Evolutionary conservation across 2,113 vertebrate genomes (phyloP), one percentile per base, ranked within the genome.

Genomic region (Solea solea): DNA sequence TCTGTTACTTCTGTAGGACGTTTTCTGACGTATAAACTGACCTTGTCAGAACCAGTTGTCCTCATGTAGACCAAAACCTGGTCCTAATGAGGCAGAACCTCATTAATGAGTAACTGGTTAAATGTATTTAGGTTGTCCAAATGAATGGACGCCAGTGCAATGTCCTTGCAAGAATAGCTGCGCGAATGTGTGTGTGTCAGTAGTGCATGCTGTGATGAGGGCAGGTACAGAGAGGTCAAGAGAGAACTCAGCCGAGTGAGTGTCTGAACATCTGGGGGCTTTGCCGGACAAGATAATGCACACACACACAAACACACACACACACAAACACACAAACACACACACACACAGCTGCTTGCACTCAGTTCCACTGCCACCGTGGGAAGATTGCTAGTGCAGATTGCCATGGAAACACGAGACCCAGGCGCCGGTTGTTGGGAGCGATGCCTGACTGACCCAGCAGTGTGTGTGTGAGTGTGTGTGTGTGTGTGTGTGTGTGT

Each of bases 211-310:
- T n/a, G 67, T 54, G 68, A 68, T 46, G 60, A 87, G 65, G 64
- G 68, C 68, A 61, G 58, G 63, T 41, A 67, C 53, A 34, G 56
- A 55, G 55, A 54, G 90, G 90, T 93, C 90, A 94, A 93, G 91
- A 88, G 90, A 48, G 60, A 70, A 86, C 76, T 90, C 86, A 86
- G 61, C 42, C 67, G 72, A 87, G 70, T 84, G 92, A 93, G 90
- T 90, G 91, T 93, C 84, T 76, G 85, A 92, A 91, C 90, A 90
- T 90, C 88, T 88, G 82, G 77, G 69, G 82, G 90, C 89, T 90
- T 91, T 71, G 80, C 60, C 27, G 53, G 87, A 89, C 86, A 86
- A 84, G 87, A 86, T 89, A 88, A 69, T 61, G 1, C 64, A 54
- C 34, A 42, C 79, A 58, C 67, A 49, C 51, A 54, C 51, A 49